These are phyloP conservation scores for Sinosuthora webbiana DNA, from an alignment of 2,113 vertebrate species.

Conservation along the genomic window DNA sequence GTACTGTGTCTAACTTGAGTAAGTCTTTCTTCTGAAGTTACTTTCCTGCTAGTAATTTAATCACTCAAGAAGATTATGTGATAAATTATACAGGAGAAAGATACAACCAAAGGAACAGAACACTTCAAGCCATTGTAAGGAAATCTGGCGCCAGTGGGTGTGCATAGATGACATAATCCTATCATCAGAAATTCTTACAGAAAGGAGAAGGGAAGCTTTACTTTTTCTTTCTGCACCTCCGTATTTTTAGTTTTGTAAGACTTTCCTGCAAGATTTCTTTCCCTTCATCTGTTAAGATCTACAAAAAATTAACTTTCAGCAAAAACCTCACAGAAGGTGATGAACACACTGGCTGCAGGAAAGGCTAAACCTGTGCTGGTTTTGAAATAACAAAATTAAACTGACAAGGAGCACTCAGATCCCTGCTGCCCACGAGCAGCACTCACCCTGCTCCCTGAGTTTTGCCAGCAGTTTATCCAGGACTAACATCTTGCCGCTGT, in stretches of 20 bases:
- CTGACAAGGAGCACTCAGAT: background rate
- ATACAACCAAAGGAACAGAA: background rate
- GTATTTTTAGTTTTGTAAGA: background rate
- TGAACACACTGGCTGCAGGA: background rate
- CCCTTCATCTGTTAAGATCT: background rate
- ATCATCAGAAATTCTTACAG: background rate
- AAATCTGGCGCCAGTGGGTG: background rate
- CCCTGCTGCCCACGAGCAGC: background rate
- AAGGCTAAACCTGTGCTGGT: background rate
- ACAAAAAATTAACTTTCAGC: background rate
- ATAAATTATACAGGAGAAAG: background rate
- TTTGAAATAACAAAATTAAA: background rate
- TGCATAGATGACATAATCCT: background rate
- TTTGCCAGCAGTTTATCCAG: constrained; percentile 87
- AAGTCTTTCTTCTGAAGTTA: background rate
- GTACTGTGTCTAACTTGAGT: background rate
- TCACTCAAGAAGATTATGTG: background rate
- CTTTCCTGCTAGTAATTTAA: background rate
- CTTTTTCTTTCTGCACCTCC: background rate
- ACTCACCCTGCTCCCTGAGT: constrained; percentile 85
- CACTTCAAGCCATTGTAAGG: background rate
- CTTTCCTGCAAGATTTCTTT: background rate
- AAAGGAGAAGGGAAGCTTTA: background rate
- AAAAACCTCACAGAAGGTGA: background rate
- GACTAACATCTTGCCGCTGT: constrained; percentile 89